Evolutionary conservation across 92 coral and sea anemone species (phyloP).

Genomic region (Porites divaricata): DNA sequence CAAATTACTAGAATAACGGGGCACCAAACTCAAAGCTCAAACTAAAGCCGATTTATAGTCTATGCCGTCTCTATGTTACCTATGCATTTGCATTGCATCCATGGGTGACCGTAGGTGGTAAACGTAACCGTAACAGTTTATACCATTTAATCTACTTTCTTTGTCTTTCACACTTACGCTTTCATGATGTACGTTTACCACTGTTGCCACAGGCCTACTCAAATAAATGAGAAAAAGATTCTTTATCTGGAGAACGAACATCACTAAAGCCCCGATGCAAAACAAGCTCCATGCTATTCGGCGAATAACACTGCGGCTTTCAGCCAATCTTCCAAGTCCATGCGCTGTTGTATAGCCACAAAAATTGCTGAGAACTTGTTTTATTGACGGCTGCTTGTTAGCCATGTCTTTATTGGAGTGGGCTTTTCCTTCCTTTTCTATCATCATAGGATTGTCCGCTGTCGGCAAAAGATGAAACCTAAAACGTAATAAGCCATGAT

Average conservation of each 20-base stretch:
- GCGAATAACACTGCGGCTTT: conserved; percentile 37
- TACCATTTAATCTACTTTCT: neutral
- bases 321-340: conserved; percentile 58
- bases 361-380: conserved; percentile 28
- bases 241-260: conserved; percentile 39
- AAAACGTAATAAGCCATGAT: neutral
- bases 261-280: conserved; percentile 46
- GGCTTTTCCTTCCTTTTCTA: neutral
- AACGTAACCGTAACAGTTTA: neutral
- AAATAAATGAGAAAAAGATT: conserved; percentile 37
- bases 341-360: conserved; percentile 67
- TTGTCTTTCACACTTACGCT: conserved; percentile 34
- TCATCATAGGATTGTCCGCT: neutral
- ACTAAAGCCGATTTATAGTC: no score
- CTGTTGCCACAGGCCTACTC: conserved; percentile 51
- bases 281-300: conserved; percentile 52
- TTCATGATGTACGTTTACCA: conserved; percentile 49
- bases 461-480: no score
- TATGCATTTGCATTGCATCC: neutral
- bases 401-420: neutral
- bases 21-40: no score
- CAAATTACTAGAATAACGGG: no score
- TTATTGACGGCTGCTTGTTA: conserved; percentile 10
- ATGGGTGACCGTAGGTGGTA: no score
- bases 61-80: no score